Percentiles rank a stretch among this genome's conserved stretches.
phyloP scores from a whole-genome alignment of 1,140 invertebrate genomes.

The Listronotus oregonensis region DNA sequence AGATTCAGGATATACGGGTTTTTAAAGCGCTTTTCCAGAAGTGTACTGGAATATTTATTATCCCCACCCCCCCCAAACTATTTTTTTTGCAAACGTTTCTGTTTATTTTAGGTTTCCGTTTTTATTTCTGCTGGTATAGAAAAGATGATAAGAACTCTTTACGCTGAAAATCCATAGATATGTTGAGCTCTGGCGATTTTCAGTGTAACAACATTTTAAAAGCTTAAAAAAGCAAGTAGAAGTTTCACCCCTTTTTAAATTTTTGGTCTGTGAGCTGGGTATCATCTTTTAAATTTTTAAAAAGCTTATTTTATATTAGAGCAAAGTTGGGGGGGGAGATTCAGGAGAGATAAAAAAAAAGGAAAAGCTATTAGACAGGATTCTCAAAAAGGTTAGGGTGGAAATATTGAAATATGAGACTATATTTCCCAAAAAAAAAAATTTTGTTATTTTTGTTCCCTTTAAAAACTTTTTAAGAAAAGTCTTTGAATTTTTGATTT shows the following conservation, averaged over 20 bases:
- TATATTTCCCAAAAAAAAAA: too few species aligned
- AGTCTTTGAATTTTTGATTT: too few species aligned
- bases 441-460: too few species aligned
- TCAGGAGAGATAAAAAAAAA: slow-evolving; percentile 99
- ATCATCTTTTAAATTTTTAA: slow-evolving; percentile 99
- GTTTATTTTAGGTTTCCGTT: slow-evolving; percentile 78
- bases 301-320: slow-evolving; percentile 99
- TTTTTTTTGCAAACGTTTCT: too few species aligned
- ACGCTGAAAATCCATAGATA: slow-evolving; percentile 98
- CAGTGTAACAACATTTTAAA: slow-evolving; percentile 75
- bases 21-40: too few species aligned
- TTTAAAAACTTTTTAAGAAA: too few species aligned
- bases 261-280: slow-evolving; percentile 84
- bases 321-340: slow-evolving; percentile 93
- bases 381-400: slow-evolving; percentile 84
- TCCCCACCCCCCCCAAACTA: too few species aligned
- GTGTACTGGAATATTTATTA: too few species aligned
- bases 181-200: slow-evolving; percentile 99
- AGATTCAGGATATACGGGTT: too few species aligned
- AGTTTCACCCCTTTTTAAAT: too few species aligned
- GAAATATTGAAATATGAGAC: too few species aligned
- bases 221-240: too few species aligned
- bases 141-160: slow-evolving; percentile 95
- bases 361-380: slow-evolving; percentile 97
- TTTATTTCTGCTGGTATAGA: slow-evolving; percentile 99